A percentile compares a stretch with the other conserved stretches of the same genome.
These are phyloP conservation scores for Megalops atlanticus DNA, from an alignment of 2,113 vertebrate genomes.

Conservation along the genomic window DNA sequence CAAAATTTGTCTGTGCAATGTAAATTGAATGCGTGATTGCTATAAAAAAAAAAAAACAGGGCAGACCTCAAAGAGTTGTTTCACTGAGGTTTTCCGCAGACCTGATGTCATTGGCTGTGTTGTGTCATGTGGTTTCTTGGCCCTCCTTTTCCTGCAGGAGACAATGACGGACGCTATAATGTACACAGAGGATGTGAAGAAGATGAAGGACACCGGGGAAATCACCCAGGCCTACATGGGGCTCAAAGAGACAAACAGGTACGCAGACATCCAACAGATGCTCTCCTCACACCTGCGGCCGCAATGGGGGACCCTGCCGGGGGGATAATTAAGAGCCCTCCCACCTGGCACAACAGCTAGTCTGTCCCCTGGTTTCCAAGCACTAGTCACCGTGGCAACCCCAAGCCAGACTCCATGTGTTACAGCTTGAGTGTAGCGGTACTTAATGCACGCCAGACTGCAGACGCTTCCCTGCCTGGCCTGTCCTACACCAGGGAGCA, in stretches of 20 bases:
- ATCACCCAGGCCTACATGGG: conserved; percentile 93
- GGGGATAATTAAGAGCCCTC: too few relatives aligned
- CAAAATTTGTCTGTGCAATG: too few relatives aligned
- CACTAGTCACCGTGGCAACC: neutral
- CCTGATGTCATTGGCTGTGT: neutral
- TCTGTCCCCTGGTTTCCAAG: neutral
- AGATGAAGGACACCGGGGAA: conserved; percentile 93
- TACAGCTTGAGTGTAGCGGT: neutral
- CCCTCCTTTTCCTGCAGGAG: conserved; percentile 66
- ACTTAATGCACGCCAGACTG: neutral
- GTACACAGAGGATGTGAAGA: conserved; percentile 87
- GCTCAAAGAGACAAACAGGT: conserved; percentile 82
- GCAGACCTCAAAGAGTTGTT: too few relatives aligned
- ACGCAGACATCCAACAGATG: neutral
- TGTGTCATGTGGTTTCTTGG: conserved; percentile 2
- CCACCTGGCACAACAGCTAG: neutral
- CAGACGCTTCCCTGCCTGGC: neutral
- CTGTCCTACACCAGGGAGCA: neutral
- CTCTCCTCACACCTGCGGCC: too few relatives aligned
- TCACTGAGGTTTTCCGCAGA: neutral
- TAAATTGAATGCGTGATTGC: too few relatives aligned
- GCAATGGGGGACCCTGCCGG: neutral
- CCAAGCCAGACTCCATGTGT: neutral
- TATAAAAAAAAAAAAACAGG: too few relatives aligned
- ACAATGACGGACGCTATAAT: conserved; percentile 92